phyloP scores from a whole-genome alignment of 2,888 invertebrate genomes.

The Brenthis daphne region DNA sequence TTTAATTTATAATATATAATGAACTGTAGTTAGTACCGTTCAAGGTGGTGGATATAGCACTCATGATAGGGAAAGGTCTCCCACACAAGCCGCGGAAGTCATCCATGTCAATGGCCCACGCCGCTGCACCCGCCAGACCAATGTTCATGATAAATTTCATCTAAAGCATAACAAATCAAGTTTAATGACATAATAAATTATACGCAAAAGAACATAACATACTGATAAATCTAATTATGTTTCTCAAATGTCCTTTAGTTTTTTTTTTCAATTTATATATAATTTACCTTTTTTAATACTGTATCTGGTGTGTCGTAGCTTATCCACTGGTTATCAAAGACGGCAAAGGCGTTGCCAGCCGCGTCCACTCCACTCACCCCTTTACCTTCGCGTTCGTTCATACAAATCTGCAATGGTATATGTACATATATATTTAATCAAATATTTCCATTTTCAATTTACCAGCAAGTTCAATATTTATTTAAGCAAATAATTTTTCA shows the following conservation, averaged over 20 bases:
- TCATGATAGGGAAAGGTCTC: conserved; percentile 86
- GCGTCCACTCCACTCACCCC: conserved; percentile 81
- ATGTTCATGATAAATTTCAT: conserved; percentile 84
- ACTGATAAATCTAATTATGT: too few species aligned
- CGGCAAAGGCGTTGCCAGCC: conserved; percentile 85
- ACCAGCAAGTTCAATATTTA: not conserved
- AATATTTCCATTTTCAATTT: not conserved
- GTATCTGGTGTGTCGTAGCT: conserved; percentile 88
- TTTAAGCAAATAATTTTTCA: too few species aligned
- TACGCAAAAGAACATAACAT: too few species aligned
- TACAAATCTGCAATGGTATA: conserved; percentile 71
- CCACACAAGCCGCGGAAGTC: conserved; percentile 91
- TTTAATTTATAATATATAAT: too few species aligned
- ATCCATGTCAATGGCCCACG: conserved; percentile 89
- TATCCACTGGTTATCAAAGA: conserved; percentile 90
- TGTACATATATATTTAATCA: not conserved
- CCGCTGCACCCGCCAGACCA: conserved; percentile 86
- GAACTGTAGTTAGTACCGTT: conserved; percentile 60
- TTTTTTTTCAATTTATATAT: not conserved
- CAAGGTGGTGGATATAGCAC: conserved; percentile 79
- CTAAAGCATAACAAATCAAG: conserved; percentile 54
- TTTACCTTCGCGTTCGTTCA: conserved; percentile 79
- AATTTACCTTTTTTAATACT: conserved; percentile 83
- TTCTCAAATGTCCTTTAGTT: too few species aligned
- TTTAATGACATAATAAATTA: not conserved